These are phyloP conservation scores for Ranitomeya variabilis DNA, from an alignment of 2,113 vertebrate species.

Conservation along the genomic window DNA sequence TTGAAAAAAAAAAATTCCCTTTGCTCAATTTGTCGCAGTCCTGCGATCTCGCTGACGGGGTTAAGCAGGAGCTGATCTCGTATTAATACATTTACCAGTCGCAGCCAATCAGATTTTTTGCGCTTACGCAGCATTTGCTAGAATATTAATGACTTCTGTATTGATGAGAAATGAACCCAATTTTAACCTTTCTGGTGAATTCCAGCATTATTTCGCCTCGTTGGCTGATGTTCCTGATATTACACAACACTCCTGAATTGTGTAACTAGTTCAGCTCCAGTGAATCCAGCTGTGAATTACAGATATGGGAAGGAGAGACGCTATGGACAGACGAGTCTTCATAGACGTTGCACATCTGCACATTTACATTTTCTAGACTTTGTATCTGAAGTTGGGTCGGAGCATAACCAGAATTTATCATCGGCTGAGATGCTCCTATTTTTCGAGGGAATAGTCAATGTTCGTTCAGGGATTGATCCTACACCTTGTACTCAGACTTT, in stretches of 20 bases:
- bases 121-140: conserved; percentile 39
- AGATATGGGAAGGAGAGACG: background rate
- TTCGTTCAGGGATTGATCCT: background rate
- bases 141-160: conserved; percentile 55
- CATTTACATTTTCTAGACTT: background rate
- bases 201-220: background rate
- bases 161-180: conserved; percentile 56
- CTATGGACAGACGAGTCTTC: background rate
- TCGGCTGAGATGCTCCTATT: background rate
- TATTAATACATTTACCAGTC: conserved; percentile 38
- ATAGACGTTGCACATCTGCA: background rate
- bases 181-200: conserved; percentile 44
- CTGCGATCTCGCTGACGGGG: conserved; percentile 28
- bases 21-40: conserved; percentile 11
- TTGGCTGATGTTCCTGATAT: conserved; percentile 34
- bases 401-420: background rate
- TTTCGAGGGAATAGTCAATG: background rate
- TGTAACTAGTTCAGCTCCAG: conserved; percentile 7
- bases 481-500: background rate
- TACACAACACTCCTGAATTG: background rate
- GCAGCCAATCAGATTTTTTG: conserved; percentile 14
- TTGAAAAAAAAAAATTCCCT: background rate
- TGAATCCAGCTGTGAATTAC: background rate
- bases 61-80: conserved; percentile 37
- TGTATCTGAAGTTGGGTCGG: background rate